These are phyloP conservation scores for Oriolus oriolus DNA, from an alignment of 2,113 vertebrate species.

Conservation along the genomic window DNA sequence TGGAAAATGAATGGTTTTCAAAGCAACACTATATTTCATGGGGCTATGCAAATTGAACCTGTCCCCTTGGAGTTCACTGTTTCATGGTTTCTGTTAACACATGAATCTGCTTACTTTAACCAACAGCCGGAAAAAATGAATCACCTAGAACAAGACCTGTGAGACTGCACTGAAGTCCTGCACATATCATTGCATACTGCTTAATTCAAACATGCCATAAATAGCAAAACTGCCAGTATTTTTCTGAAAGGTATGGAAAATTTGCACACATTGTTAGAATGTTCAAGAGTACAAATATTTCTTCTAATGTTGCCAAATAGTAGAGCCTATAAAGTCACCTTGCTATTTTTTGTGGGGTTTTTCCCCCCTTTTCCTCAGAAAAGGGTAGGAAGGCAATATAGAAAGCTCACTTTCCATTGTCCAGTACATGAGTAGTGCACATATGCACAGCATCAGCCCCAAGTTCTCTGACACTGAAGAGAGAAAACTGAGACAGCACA, in stretches of 20 bases:
- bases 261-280: neutral
- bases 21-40: neutral
- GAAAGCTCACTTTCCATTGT: neutral
- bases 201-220: neutral
- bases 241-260: neutral
- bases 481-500: neutral
- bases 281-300: neutral
- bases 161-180: neutral
- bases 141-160: neutral
- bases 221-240: neutral
- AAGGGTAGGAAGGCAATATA: neutral
- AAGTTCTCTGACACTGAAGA: neutral
- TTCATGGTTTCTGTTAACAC: neutral
- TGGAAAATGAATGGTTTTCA: neutral
- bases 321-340: neutral
- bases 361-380: neutral
- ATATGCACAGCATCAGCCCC: neutral
- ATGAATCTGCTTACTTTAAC: neutral
- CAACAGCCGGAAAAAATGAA: slow-evolving; percentile 9
- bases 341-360: neutral
- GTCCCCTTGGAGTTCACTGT: neutral
- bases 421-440: neutral
- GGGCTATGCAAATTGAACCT: neutral
- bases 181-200: neutral
- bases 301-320: neutral